phyloP scores from a whole-genome alignment of 2,888 invertebrate genomes.

The Galerucella nymphaeae region DNA sequence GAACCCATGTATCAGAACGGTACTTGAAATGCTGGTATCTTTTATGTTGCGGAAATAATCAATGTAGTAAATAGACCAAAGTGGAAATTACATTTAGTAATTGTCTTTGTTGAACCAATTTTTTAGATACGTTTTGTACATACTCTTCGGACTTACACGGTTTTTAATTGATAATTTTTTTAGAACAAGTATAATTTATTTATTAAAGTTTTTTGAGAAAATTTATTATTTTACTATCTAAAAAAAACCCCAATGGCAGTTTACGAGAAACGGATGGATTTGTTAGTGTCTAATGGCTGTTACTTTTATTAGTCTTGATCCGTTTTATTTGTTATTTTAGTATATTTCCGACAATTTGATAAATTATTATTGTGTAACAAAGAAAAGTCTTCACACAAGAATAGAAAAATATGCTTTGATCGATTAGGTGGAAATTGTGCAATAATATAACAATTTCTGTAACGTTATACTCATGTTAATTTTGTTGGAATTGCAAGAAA shows the following conservation, averaged over 20 bases:
- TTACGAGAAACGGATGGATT: not conserved
- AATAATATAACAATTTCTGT: too few relatives aligned
- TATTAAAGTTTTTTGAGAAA: constrained; percentile 30
- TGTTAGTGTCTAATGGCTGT: not conserved
- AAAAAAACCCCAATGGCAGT: constrained; percentile 5
- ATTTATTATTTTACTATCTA: not conserved
- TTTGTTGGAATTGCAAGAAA: not conserved
- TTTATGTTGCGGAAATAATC: constrained; percentile 6
- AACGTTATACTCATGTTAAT: not conserved
- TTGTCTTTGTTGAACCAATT: constrained; percentile 19
- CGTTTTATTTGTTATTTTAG: not conserved
- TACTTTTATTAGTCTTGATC: not conserved
- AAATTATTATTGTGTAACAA: not conserved
- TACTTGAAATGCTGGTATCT: constrained; percentile 23
- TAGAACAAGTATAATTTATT: constrained; percentile 27
- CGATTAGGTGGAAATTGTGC: not conserved
- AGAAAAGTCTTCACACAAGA: not conserved
- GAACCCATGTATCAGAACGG: constrained; percentile 39
- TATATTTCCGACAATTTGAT: not conserved
- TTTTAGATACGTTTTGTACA: constrained; percentile 25
- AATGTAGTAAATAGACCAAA: constrained; percentile 23
- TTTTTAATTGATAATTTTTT: constrained; percentile 25
- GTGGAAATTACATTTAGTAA: constrained; percentile 23
- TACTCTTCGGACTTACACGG: constrained; percentile 12
- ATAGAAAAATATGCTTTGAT: not conserved